A percentile compares a stretch with the other conserved stretches of the same genome.
phyloP scores from a whole-genome alignment of 30 jellyfish, hydroid and myxozoan genomes.

The Hydractinia symbiolongicarpus region DNA sequence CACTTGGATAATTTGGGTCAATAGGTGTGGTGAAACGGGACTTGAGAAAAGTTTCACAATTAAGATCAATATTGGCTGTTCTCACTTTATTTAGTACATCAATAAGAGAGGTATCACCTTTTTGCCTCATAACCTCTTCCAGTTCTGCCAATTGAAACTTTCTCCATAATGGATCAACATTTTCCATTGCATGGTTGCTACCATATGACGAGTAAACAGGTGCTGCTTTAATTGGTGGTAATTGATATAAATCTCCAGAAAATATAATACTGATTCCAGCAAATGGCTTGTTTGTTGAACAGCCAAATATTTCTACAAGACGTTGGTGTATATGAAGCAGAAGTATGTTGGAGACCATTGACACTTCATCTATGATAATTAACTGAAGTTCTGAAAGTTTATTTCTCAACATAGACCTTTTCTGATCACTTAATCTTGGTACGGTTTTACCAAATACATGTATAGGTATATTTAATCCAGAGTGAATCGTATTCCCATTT shows the following conservation, averaged over 20 bases:
- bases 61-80: slow-evolving; percentile 2
- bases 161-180: background rate
- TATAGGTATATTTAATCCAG: slow-evolving; percentile 15
- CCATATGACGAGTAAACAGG: background rate
- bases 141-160: slow-evolving; percentile 19
- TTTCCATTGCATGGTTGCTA: background rate
- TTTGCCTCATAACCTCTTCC: slow-evolving; percentile 17
- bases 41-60: background rate
- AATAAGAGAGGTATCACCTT: slow-evolving; percentile 11
- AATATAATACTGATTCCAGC: slow-evolving; percentile 18
- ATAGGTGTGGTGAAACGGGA: slow-evolving; percentile 10
- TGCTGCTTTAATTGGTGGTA: slow-evolving; percentile 22
- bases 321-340: slow-evolving; percentile 23
- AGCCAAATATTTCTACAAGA: slow-evolving; percentile 9
- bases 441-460: background rate
- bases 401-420: background rate
- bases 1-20: slow-evolving; percentile 20
- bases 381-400: slow-evolving; percentile 8
- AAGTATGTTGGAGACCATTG: slow-evolving; percentile 24
- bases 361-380: slow-evolving; percentile 28
- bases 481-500: slow-evolving; percentile 31
- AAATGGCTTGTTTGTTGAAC: slow-evolving; percentile 18
- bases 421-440: background rate
- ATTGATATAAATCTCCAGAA: slow-evolving; percentile 32
- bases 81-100: slow-evolving; percentile 24